Evolutionary conservation across 2,797 vertebrate species (phyloP), one percentile per base, ranked within the genome.

Genomic region (Takifugu ocellatus): DNA sequence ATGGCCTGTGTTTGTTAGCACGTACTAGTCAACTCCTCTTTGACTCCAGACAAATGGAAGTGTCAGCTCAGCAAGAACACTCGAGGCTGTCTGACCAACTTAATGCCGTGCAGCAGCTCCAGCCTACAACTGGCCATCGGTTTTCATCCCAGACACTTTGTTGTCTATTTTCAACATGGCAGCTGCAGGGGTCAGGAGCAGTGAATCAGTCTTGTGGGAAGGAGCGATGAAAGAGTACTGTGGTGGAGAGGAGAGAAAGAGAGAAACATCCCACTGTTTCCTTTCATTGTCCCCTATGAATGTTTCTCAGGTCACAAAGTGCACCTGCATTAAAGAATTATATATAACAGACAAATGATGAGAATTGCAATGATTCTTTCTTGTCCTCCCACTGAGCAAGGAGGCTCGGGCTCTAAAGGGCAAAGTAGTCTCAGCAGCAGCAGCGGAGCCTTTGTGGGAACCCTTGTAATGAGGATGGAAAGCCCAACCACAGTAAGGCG

Each of bases 191-290:
- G 84, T 89, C 84, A 82, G 75, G 54, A 64, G 78, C 39, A 78
- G 79, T 89, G 87, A 89, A 79, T 89, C 84, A 88, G 81, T 72
- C 76, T 78, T 74, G 84, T 87, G 84, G 87, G 84, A 85, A 77
- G 82, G 48, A 77, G 74, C 78, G 82, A 88, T 89, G 79, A 84
- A 83, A 84, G 76, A 74, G 77, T 21, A 45, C 50, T 17, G 65
- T 47, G 9, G 68, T 26, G 60, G 66, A 66, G 74, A 74, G 72
- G 81, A 75, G 70, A 57, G 70, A 56, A 31, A 25, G 59, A 68
- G 62, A 67, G 70, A 77, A 70, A 55, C 82, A 76, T 77, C 84
- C 81, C 78, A 87, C 82, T 57, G 61, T 50, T 81, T 80, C 63
- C 72, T 87, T 85, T 87, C 74, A 84, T 78, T 84, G 79, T 85